Evolutionary conservation across 2,888 invertebrate species (phyloP).

Genomic region (Drosophila borborema): DNA sequence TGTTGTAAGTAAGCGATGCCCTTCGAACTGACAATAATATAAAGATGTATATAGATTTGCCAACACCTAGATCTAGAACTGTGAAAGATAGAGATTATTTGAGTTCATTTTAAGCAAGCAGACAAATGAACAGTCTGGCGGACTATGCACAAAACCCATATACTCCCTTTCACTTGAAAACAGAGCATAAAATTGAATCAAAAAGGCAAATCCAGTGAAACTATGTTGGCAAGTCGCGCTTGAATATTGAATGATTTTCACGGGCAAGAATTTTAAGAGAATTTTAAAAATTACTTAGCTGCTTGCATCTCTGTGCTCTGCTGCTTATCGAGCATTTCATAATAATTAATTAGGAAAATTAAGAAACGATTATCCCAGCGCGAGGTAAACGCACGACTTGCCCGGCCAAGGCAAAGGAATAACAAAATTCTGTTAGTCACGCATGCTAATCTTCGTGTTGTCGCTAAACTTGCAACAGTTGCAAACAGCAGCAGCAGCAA

Average conservation of each 20-base stretch:
- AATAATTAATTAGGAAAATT: conserved; percentile 85
- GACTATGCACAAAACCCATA: neutral
- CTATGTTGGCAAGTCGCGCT: conserved; percentile 1
- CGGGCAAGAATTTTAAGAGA: conserved; percentile 2
- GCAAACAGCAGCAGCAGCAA: conserved; percentile 42
- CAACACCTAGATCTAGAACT: neutral
- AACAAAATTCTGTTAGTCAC: conserved; percentile 82
- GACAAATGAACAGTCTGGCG: neutral
- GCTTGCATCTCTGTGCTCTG: conserved; percentile 53
- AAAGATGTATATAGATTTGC: neutral
- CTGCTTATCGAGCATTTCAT: conserved; percentile 76
- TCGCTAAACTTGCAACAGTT: conserved; percentile 76
- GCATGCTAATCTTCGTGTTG: conserved; percentile 82
- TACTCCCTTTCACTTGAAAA: neutral
- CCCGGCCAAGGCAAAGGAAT: conserved; percentile 22
- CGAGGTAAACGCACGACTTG: conserved; percentile 66
- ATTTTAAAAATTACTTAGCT: conserved; percentile 75
- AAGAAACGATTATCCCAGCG: conserved; percentile 82
- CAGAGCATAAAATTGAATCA: neutral
- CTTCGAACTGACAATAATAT: too few relatives aligned
- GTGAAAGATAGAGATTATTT: neutral
- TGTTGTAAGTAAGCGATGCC: neutral
- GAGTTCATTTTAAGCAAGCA: too few relatives aligned
- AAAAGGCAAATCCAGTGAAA: conserved; percentile 51
- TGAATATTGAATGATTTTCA: conserved; percentile 27